phyloP scores from a whole-genome alignment of 1,140 invertebrate species.

The Drosophila mojavensis region DNA sequence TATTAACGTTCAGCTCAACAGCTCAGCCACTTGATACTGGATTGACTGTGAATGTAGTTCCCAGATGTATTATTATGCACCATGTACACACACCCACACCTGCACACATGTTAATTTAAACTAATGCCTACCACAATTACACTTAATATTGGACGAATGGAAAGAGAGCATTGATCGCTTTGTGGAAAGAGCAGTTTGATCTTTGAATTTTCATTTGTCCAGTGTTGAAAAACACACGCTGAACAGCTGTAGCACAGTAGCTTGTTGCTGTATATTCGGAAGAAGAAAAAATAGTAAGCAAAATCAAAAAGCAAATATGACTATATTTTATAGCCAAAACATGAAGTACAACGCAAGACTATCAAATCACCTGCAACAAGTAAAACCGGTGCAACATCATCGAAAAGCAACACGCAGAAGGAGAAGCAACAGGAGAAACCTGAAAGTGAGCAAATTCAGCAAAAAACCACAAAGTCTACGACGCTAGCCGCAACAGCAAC shows the following conservation, averaged over 20 bases:
- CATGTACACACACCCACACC: conserved; percentile 4
- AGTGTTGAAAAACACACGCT: conserved; percentile 31
- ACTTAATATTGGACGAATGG: conserved; percentile 4
- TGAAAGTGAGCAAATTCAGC: conserved; percentile 50
- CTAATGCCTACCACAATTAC: conserved; percentile 11
- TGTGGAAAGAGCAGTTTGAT: conserved; percentile 7
- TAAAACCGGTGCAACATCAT: conserved; percentile 27
- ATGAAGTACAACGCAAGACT: conserved; percentile 49
- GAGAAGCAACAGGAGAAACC: conserved; percentile 55
- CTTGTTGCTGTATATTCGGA: not conserved
- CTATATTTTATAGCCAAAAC: conserved; percentile 39
- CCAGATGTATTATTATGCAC: conserved; percentile 11
- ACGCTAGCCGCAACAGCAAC: conserved; percentile 7
- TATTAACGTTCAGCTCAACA: conserved; percentile 1
- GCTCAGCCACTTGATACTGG: conserved; percentile 21
- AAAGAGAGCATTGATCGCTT: conserved; percentile 17
- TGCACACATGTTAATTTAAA: conserved; percentile 9
- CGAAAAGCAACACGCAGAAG: conserved; percentile 34
- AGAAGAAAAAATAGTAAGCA: not conserved
- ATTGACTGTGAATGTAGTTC: not conserved
- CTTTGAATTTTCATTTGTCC: conserved; percentile 5
- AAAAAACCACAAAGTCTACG: conserved; percentile 44
- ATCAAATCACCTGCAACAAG: conserved; percentile 62
- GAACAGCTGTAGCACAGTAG: not conserved
- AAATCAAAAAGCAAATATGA: not conserved